Evolutionary conservation across 2,888 invertebrate genomes (phyloP).

Genomic region (Corbicula japonica): DNA sequence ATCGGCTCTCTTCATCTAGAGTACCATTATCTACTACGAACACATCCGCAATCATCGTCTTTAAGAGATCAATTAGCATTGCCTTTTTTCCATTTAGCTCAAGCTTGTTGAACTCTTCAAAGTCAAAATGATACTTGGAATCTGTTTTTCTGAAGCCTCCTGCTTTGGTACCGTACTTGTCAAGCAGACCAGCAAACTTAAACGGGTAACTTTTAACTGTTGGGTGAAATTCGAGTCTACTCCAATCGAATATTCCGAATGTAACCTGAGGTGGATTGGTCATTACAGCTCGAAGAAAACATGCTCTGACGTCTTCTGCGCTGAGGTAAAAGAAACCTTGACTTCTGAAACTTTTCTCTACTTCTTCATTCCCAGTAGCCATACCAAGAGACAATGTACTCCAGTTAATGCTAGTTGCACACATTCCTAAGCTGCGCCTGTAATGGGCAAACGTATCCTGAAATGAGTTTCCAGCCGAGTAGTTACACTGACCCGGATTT

Average conservation of each 20-base stretch:
- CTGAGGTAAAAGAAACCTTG: conserved; percentile 45
- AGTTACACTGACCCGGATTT: conserved; percentile 74
- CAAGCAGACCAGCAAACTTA: conserved; percentile 31
- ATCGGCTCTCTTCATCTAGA: conserved; percentile 44
- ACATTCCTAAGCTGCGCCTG: conserved; percentile 58
- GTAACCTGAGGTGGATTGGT: conserved; percentile 34
- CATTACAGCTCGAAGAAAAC: conserved; percentile 49
- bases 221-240: conserved; percentile 35
- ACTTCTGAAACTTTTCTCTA: conserved; percentile 34
- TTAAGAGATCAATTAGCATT: conserved; percentile 24
- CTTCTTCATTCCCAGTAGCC: conserved; percentile 39
- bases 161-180: conserved; percentile 31
- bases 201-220: conserved; percentile 30
- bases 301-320: conserved; percentile 35
- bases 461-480: conserved; percentile 75
- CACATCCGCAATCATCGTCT: conserved; percentile 47
- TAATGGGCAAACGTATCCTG: conserved; percentile 71
- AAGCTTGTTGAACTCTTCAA: conserved; percentile 38
- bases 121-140: conserved; percentile 35
- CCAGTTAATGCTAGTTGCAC: conserved; percentile 76
- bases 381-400: conserved; percentile 73
- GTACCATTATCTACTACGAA: conserved; percentile 55
- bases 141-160: conserved; percentile 23
- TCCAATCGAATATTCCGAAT: conserved; percentile 47
- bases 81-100: conserved; percentile 31